phyloP scores from a whole-genome alignment of 2,888 invertebrate genomes.

The Yponomeuta plumbellus region DNA sequence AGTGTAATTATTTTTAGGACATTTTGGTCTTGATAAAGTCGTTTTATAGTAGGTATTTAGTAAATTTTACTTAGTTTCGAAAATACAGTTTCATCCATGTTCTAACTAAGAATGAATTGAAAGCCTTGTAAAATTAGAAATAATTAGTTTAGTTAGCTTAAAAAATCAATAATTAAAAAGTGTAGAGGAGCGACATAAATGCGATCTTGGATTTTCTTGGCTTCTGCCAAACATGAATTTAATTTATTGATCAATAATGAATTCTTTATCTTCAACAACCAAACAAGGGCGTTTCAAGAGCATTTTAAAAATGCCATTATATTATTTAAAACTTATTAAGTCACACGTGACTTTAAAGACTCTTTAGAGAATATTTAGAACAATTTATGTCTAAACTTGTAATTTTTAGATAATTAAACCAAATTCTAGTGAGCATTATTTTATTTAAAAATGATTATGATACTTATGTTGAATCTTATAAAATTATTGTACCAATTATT shows the following conservation, averaged over 20 bases:
- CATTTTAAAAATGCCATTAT: no score
- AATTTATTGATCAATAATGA: no score
- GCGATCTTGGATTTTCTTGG: neutral
- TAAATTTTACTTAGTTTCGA: neutral
- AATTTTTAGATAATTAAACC: constrained; percentile 5
- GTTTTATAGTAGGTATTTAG: no score
- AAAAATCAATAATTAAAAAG: neutral
- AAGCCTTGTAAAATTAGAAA: constrained; percentile 11
- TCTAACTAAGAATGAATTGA: constrained; percentile 7
- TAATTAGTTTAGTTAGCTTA: neutral
- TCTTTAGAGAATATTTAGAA: constrained; percentile 6
- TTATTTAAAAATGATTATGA: neutral
- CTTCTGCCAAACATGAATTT: no score
- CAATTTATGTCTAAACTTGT: neutral
- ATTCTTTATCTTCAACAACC: no score
- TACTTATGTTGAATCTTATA: constrained; percentile 33
- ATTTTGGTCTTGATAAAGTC: no score
- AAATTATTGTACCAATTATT: constrained; percentile 28
- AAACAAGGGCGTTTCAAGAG: no score
- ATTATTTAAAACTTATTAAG: neutral
- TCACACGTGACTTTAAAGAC: neutral
- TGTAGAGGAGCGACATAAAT: neutral
- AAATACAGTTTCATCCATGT: neutral
- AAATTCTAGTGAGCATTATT: neutral
- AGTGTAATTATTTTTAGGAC: no score